Conservation (phyloP, 1,140 invertebrate species). For the Archegozetes longisetosus region DNA sequence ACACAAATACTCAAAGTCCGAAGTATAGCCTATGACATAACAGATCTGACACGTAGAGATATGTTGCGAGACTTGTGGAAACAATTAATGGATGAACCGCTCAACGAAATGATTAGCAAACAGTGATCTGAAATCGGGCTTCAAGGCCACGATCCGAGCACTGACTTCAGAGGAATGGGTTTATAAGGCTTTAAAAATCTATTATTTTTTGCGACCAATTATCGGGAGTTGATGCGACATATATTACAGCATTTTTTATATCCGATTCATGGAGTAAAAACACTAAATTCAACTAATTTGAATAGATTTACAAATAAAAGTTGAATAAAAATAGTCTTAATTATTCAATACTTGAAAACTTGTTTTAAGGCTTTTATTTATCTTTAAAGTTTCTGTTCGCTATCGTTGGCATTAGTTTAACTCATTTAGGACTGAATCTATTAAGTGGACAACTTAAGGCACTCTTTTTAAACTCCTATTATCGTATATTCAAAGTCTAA, state of each 20-base stretch:
- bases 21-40: constrained; percentile 50
- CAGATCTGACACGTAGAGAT: constrained; percentile 57
- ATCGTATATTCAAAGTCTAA: constrained; percentile 36
- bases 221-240: constrained; percentile 55
- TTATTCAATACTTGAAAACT: too few species aligned
- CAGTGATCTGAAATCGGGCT: constrained; percentile 94
- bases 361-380: too few species aligned
- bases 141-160: constrained; percentile 90
- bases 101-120: constrained; percentile 35
- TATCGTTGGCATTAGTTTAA: constrained; percentile 77
- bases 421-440: constrained; percentile 66
- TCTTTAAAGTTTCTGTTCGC: constrained; percentile 57
- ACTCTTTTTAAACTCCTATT: constrained; percentile 71
- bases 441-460: constrained; percentile 67
- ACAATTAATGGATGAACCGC: neutral
- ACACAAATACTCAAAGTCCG: constrained; percentile 57
- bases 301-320: too few species aligned
- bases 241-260: constrained; percentile 74
- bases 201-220: constrained; percentile 68
- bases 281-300: too few species aligned
- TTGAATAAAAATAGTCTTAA: too few species aligned
- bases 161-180: constrained; percentile 96
- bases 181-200: constrained; percentile 83
- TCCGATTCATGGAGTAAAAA: constrained; percentile 65
- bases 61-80: constrained; percentile 42